phyloP scores from a whole-genome alignment of 2,888 invertebrate genomes.

The Noctua janthina region DNA sequence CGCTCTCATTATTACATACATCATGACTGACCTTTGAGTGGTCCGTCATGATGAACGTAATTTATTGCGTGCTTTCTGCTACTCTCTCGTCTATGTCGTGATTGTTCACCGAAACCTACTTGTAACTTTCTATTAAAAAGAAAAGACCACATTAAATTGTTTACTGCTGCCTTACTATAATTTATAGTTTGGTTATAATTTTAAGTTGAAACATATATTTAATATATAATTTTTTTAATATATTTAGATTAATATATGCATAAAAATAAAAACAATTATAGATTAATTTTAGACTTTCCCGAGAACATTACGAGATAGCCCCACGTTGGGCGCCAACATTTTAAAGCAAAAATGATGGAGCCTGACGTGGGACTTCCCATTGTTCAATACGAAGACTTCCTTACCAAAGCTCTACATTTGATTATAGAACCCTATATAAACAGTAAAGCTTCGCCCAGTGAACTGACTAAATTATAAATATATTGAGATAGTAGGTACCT shows the following conservation, averaged over 20 bases:
- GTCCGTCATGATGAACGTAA: not conserved
- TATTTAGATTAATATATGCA: not conserved
- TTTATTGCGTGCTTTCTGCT: not conserved
- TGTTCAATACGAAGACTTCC: not conserved
- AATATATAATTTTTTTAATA: too few relatives aligned
- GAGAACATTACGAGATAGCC: not conserved
- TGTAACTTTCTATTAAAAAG: not conserved
- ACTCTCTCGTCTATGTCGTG: not conserved
- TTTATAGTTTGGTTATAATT: not conserved
- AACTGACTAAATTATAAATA: not conserved
- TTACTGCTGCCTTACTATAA: not conserved
- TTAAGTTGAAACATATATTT: not conserved
- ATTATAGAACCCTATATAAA: not conserved
- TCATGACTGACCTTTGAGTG: not conserved
- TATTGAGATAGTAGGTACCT: not conserved
- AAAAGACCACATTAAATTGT: not conserved
- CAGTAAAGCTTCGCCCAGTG: not conserved
- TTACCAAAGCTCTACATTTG: not conserved
- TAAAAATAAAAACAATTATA: not conserved
- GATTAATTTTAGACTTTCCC: not conserved
- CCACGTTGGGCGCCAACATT: conserved; percentile 2
- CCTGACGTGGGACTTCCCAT: not conserved
- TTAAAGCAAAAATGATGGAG: not conserved
- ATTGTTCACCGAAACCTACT: not conserved
- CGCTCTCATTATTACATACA: not conserved